Base-by-base conservation (phyloP, 2,797 vertebrate genomes). In the Pseudomugil gertrudae region DNA sequence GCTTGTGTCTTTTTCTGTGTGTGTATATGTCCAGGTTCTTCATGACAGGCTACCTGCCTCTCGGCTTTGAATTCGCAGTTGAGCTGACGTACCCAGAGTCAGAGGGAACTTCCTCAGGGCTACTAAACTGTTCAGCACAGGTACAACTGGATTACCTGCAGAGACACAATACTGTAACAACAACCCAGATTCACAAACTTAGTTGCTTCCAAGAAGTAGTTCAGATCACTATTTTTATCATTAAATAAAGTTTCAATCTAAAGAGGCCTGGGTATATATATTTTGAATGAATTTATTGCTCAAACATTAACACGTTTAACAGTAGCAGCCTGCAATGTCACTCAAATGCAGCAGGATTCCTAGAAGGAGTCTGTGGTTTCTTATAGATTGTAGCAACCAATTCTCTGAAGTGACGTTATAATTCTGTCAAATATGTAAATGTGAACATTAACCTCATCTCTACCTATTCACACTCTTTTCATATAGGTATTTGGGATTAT, bases 101-200 rank as follows among this genome's bases (percentile, higher is more conserved):
- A 0, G 98, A 99, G 81, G 97, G 97, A 80, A 96, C 96, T 0
- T 99, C 97, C 0, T 99, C 98, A 0, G 98, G 98, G 0, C 94
- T 99, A 38, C 96, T 99, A 78, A 99, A 99, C 57, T 95, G 98
- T 69, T 95, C 97, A 0, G 96, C 98, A 55, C 98, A 99, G 95
- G 98, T 99, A 80, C 30, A 35, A 11, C 30, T 50, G 14, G 43
- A 0, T 47, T 35, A 40, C 40, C 11, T 23, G 3, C 0, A 14
- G 23, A 4, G 1, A 50, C 23, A 38, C 9, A 0, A 48, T n/a
- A 2, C 8, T 19, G 54, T 21, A 23, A 30, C 29, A 32, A 17
- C 8, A 38, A 51, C 11, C 9, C 13, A 23, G 6, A 32, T 3
- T 1, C 23, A 9, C 24, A 40, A 47, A 51, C 9, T 0, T 17